These are phyloP conservation scores for Pediacus dermestoides DNA, from an alignment of 2,888 invertebrate species.

Conservation along the genomic window DNA sequence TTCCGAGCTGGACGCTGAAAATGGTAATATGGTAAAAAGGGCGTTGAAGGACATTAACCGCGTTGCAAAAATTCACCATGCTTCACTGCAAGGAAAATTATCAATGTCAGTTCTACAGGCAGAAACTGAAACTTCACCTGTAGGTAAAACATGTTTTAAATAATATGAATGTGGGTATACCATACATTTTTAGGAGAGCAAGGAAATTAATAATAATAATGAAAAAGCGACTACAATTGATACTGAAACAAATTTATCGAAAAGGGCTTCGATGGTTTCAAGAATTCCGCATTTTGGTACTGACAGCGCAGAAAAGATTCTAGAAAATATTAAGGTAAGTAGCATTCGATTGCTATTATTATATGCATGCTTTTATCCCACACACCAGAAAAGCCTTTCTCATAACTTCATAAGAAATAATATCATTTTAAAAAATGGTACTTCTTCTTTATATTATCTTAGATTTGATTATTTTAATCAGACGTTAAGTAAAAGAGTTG, in stretches of 20 bases:
- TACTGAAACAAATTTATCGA: too few relatives aligned
- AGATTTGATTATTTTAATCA: too few relatives aligned
- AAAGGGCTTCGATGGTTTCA: not conserved
- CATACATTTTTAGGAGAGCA: slow-evolving; percentile 26
- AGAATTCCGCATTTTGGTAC: slow-evolving; percentile 10
- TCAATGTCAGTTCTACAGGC: slow-evolving; percentile 13
- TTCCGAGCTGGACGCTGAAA: slow-evolving; percentile 72
- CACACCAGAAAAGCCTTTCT: too few relatives aligned
- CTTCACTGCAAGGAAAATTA: slow-evolving; percentile 48
- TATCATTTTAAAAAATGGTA: too few relatives aligned
- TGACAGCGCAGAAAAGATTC: slow-evolving; percentile 27
- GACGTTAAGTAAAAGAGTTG: too few relatives aligned
- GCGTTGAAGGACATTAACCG: slow-evolving; percentile 69
- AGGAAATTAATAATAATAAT: slow-evolving; percentile 42
- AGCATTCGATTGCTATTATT: too few relatives aligned
- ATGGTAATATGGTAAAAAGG: slow-evolving; percentile 66
- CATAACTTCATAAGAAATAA: too few relatives aligned
- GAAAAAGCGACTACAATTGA: slow-evolving; percentile 21
- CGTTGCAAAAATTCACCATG: slow-evolving; percentile 66
- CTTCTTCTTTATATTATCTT: too few relatives aligned
- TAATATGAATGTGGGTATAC: too few relatives aligned
- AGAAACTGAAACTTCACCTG: slow-evolving; percentile 7
- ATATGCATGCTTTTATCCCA: too few relatives aligned
- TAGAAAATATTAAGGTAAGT: slow-evolving; percentile 30
- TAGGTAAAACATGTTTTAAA: too few relatives aligned